Base-by-base conservation (phyloP, 1,140 invertebrate species). In the Leptoteleia sp. region DNA sequence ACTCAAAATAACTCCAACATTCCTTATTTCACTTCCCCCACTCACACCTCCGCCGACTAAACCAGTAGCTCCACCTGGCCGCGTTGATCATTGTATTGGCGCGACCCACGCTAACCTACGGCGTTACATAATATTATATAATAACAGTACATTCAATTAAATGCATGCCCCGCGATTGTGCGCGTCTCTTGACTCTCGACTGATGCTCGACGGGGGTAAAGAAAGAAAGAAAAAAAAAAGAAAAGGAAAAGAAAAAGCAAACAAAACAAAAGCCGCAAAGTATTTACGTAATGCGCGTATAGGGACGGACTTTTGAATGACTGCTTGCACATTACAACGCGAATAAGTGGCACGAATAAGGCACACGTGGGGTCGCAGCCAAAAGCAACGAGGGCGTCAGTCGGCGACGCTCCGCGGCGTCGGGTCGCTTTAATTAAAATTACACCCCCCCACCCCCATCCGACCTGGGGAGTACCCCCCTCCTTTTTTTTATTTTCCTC, bases 381-480 rank as follows among this genome's bases (percentile, higher is more conserved):
- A 79, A 79, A 77, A 65, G 73, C 65, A 42, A 68, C 59, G 70
- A 76, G 62, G 62, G 77, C 67, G 48, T 76, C 75, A 84, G 83
- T 77, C 76, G 80, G 80, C 81, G 82, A 85, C 81, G 85, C 85
- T 80, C 79, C 85, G 76, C 83, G 81, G 82, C 83, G 76, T 81
- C 81, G 75, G 78, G 82, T 80, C 38, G 50, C 52, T 89, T 88
- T 88, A 88, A 89, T 89, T 89, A 89, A 89, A 89, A 88, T 89
- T 88, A 88, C 85, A 83, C 85, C 85, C 85, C 70, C 43, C 43
- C 40, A 37, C 45, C 33, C 17, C 70, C 7, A 33, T 64, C 5
- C 12, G 9, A 19, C 33, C 48, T 33, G 2, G 1, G 12, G n/a
- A n/a, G n/a, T n/a, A n/a, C n/a, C n/a, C n/a, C n/a, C n/a, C n/a